A percentile compares a stretch with the other conserved stretches of the same genome.
Conservation (phyloP, 1,140 invertebrate species). For the Centruroides vittatus region DNA sequence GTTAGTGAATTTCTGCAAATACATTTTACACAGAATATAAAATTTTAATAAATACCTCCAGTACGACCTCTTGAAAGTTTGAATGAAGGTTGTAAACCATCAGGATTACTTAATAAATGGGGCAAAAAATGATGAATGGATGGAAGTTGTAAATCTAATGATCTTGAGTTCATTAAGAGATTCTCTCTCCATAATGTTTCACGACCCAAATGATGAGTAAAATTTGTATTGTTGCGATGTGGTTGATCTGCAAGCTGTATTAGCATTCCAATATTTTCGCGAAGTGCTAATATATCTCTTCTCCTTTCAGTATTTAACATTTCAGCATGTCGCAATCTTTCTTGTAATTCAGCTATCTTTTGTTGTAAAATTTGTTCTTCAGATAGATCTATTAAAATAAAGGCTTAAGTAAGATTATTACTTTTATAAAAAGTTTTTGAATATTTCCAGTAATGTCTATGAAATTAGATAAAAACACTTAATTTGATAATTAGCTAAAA, state of each 20-base stretch:
- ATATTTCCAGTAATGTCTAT: neutral
- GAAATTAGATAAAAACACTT: neutral
- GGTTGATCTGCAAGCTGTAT: slow-evolving; percentile 1
- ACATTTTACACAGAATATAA: too few relatives aligned
- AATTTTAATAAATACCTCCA: slow-evolving; percentile 34
- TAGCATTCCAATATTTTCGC: slow-evolving; percentile 36
- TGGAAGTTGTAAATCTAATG: slow-evolving; percentile 37
- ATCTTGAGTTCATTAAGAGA: slow-evolving; percentile 21
- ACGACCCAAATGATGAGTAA: slow-evolving; percentile 3
- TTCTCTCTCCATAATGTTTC: slow-evolving; percentile 18
- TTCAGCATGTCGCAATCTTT: slow-evolving; percentile 52
- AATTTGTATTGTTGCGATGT: slow-evolving; percentile 3
- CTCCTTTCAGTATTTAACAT: slow-evolving; percentile 50
- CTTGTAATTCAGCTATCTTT: slow-evolving; percentile 50
- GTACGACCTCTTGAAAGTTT: slow-evolving; percentile 54
- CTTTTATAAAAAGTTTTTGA: neutral
- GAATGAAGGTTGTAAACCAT: slow-evolving; percentile 61
- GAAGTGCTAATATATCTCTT: slow-evolving; percentile 48
- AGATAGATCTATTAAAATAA: slow-evolving; percentile 25
- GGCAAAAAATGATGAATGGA: slow-evolving; percentile 75
- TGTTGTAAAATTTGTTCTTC: slow-evolving; percentile 50
- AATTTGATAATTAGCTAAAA: neutral
- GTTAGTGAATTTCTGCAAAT: too few relatives aligned
- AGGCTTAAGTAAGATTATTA: neutral
- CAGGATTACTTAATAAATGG: slow-evolving; percentile 56